Conservation (phyloP, 1,140 invertebrate genomes). For the Hycleus phaleratus region DNA sequence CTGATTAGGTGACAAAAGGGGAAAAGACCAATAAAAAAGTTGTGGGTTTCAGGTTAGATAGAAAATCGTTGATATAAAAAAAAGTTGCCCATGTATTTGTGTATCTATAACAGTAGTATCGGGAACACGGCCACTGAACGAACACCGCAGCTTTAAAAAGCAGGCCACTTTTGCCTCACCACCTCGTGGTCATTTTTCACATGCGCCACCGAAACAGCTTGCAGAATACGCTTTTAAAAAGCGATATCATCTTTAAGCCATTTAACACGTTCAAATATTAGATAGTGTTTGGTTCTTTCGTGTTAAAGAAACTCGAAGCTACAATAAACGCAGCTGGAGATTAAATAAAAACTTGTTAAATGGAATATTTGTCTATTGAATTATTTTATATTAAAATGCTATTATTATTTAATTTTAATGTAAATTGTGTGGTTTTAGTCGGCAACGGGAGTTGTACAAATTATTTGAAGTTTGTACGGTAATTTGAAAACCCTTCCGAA, state of each 20-base stretch:
- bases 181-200: slow-evolving; percentile 28
- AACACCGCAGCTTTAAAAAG: slow-evolving; percentile 35
- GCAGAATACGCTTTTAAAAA: slow-evolving; percentile 29
- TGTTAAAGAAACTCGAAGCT: no score
- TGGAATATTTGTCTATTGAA: no score
- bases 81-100: slow-evolving; percentile 10
- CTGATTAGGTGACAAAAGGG: not conserved
- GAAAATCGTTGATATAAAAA: not conserved
- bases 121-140: slow-evolving; percentile 21
- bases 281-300: slow-evolving; percentile 1
- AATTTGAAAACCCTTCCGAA: no score
- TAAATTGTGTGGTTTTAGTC: no score
- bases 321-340: no score
- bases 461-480: no score
- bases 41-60: not conserved
- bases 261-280: slow-evolving; percentile 27
- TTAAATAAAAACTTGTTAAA: no score
- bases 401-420: no score
- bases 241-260: slow-evolving; percentile 35
- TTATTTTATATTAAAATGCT: no score
- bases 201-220: slow-evolving; percentile 25
- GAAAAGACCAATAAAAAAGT: not conserved
- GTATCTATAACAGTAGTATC: slow-evolving; percentile 25
- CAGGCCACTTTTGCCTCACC: slow-evolving; percentile 28
- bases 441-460: no score